Evolutionary conservation across 2,888 invertebrate species (phyloP).

Genomic region (Formica aserva): DNA sequence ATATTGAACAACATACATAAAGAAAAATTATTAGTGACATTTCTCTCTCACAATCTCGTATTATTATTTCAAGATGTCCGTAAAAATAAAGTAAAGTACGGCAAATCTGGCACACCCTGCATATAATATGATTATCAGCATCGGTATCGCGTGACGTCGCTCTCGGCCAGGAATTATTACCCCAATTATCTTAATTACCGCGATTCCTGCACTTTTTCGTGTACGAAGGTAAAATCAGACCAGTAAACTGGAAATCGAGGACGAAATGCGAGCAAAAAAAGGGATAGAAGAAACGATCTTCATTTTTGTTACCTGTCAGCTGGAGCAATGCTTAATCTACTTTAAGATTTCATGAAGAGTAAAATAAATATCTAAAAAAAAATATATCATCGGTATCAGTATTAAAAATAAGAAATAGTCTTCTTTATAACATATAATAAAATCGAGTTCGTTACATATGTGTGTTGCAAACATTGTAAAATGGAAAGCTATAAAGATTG

Average conservation of each 20-base stretch:
- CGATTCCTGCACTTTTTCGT: conserved; percentile 68
- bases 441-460: not conserved
- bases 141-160: conserved; percentile 77
- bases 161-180: conserved; percentile 78
- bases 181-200: conserved; percentile 81
- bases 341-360: conserved; percentile 44
- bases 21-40: not conserved
- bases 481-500: not conserved
- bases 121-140: conserved; percentile 74
- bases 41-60: not conserved
- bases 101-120: conserved; percentile 16
- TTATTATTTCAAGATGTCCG: conserved; percentile 10
- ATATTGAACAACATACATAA: not conserved
- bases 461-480: not conserved
- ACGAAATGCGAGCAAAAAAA: conserved; percentile 31
- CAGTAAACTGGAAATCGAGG: conserved; percentile 33
- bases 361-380: conserved; percentile 51
- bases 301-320: conserved; percentile 43
- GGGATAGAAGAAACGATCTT: conserved; percentile 24
- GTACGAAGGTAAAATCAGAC: conserved; percentile 55
- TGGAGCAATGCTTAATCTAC: conserved; percentile 49
- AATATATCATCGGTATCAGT: not conserved
- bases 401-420: not conserved
- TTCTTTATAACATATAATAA: not conserved
- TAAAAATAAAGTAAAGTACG: not conserved